Base-by-base conservation (phyloP, 2,888 invertebrate genomes). In the Apomyelois bistriatella region DNA sequence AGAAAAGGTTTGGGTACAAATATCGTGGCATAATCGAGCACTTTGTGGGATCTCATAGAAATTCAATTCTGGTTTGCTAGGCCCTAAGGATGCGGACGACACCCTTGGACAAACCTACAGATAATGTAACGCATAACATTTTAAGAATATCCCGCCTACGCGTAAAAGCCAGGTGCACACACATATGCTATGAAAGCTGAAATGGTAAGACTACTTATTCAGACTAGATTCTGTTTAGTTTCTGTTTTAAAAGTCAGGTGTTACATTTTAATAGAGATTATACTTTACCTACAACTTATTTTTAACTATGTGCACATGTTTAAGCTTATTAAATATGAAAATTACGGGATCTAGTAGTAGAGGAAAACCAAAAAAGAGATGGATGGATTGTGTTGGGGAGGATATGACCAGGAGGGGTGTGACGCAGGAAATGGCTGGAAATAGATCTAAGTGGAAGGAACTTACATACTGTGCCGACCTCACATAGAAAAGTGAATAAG, bases 11-110 rank as follows among this genome's bases (percentile, higher is more conserved):
- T 61, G 68, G 66, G 72, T 69, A 79, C 76, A 81, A 79, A 80
- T 80, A 76, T 77, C 73, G 72, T 62, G 59, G 76, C 66, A 79
- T 79, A 81, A 82, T 76, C 74, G 72, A 72, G 66, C 69, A 72
- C 63, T 78, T 74, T 76, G 66, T 64, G 68, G 65, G 64, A 59
- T 64, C 58, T 58, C 51, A 49, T 60, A 58, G 60, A 76, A 73
- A 80, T 79, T 76, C 75, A 74, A 76, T 76, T 78, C 60, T 66
- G 68, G 68, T 72, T 70, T 68, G 62, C 58, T 59, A 57, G 62
- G 58, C 55, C 12, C 40, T n/a, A 32, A 17, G 40, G 30, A 22
- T 37, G 28, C 38, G 17, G 49, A 42, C 28, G 15, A 40, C 49
- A 30, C 30, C 49, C 49, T 50, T 50, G 38, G 49, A 50, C 41